Evolutionary conservation across 2,797 vertebrate genomes (phyloP).

Genomic region (Labeo calbasu): DNA sequence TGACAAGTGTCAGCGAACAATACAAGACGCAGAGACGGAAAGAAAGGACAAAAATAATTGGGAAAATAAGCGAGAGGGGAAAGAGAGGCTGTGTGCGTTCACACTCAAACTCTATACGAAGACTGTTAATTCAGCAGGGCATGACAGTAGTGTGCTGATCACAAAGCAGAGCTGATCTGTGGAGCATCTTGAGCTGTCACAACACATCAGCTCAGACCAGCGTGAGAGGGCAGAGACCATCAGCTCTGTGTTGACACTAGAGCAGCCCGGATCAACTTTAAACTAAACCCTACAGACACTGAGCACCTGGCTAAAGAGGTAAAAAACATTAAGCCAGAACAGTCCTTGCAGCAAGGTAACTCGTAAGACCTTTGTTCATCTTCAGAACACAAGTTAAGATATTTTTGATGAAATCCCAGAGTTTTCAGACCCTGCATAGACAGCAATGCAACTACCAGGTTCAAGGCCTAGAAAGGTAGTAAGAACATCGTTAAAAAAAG

Average conservation of each 20-base stretch:
- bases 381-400: no score
- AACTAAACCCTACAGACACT: neutral
- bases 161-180: conserved; percentile 67
- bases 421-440: no score
- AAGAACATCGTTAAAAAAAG: no score
- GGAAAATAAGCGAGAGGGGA: neutral
- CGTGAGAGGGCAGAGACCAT: conserved; percentile 21
- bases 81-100: conserved; percentile 10
- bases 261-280: conserved; percentile 3
- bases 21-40: conserved; percentile 6
- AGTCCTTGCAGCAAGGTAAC: neutral
- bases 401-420: no score
- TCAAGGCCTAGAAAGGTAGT: no score
- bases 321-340: neutral
- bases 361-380: no score
- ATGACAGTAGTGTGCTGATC: conserved; percentile 54
- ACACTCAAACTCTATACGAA: conserved; percentile 4
- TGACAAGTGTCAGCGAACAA: conserved; percentile 32
- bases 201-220: conserved; percentile 69
- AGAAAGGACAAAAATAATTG: conserved; percentile 20
- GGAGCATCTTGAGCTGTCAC: conserved; percentile 74
- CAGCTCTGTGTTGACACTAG: neutral
- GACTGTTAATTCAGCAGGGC: conserved; percentile 61
- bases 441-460: no score
- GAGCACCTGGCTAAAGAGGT: neutral